Percentiles rank a stretch among this genome's conserved stretches.
These are phyloP conservation scores for Sacculina carcini DNA, from an alignment of 2,888 invertebrate genomes.

Conservation along the genomic window DNA sequence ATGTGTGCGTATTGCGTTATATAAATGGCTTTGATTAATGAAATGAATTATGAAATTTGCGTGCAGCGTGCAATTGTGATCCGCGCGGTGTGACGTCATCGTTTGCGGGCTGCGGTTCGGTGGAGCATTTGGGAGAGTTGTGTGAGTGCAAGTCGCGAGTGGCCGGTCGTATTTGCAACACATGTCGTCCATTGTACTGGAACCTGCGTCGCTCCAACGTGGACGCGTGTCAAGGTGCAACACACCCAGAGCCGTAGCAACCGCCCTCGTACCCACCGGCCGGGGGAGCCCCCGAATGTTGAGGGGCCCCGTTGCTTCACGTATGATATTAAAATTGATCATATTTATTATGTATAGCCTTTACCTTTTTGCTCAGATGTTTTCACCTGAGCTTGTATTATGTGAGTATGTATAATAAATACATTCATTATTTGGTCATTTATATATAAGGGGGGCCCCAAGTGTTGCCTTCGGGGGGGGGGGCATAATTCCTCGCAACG, in stretches of 20 bases:
- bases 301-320: too few species aligned
- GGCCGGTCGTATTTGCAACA: constrained; percentile 76
- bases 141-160: constrained; percentile 89
- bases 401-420: too few species aligned
- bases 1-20: too few species aligned
- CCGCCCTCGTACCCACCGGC: neutral
- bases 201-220: constrained; percentile 66
- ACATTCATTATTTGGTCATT: too few species aligned
- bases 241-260: neutral
- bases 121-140: constrained; percentile 59
- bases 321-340: too few species aligned
- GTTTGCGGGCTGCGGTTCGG: constrained; percentile 64
- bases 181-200: constrained; percentile 79
- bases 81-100: constrained; percentile 73
- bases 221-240: constrained; percentile 58
- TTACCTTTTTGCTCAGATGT: too few species aligned
- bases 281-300: neutral
- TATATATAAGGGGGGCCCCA: too few species aligned
- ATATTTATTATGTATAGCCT: too few species aligned
- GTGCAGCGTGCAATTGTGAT: constrained; percentile 73
- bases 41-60: constrained; percentile 11
- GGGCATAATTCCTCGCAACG: too few species aligned
- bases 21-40: too few species aligned
- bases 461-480: too few species aligned
- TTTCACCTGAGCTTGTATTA: too few species aligned